Base-by-base conservation (phyloP, 30 jellyfish, hydroid and myxozoan genomes). In the Chironex yamaguchii region DNA sequence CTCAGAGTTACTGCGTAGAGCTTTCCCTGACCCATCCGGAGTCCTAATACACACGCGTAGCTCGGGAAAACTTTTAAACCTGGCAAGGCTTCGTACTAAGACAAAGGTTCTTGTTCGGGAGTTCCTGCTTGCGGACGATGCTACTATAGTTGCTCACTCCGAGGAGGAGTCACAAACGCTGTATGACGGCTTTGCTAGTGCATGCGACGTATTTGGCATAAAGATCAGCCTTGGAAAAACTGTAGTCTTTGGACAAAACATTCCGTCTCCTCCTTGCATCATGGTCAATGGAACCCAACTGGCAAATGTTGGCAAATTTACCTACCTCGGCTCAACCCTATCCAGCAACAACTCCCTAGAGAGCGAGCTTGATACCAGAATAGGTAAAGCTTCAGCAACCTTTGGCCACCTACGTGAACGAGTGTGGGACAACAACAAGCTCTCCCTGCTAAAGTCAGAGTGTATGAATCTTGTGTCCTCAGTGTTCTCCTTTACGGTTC, bases 71-170 rank as follows among this genome's bases (percentile, higher is more conserved):
- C n/a, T n/a, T n/a, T n/a, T n/a, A n/a, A n/a, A n/a, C n/a, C n/a
- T n/a, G n/a, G n/a, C n/a, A n/a, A n/a, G n/a, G n/a, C n/a, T n/a
- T n/a, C n/a, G n/a, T n/a, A n/a, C n/a, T n/a, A n/a, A n/a, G n/a
- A n/a, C n/a, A n/a, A n/a, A n/a, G n/a, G n/a, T n/a, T n/a, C 76
- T 3, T 22, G 14, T 62, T 50, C 14, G 51, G 1, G 52, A 24
- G 49, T 50, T 62, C 76, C 31, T 62, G 3, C 31, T 62, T 24
- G 76, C 76, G 49, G 51, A 2, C 31, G 76, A 62, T 62, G 51
- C 34, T 62, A 50, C 25, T 20, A 42, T 24, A 4, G 51, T 62
- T 21, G 51, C 51, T 1, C 76, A 62, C 76, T 26, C 76, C 25
- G 76, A 62, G 31, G 76, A 62, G 76, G 31, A 62, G 51, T 21